Conservation (phyloP, 2,113 vertebrate genomes). For the Ploceus nigricollis region DNA sequence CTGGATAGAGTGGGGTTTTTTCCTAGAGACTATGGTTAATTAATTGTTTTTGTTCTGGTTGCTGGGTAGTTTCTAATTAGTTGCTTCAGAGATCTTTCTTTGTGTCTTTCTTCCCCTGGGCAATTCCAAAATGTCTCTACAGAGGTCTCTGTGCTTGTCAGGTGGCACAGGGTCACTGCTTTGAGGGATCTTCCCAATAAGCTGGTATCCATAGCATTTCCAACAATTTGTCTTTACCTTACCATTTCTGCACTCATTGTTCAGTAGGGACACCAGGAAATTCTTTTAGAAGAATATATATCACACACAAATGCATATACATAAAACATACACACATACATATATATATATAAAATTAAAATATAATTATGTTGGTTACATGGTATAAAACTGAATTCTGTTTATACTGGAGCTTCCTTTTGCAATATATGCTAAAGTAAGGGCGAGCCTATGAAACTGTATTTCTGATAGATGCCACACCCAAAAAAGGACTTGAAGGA, state of each 20-base stretch:
- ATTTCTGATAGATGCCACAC: neutral
- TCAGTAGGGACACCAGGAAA: neutral
- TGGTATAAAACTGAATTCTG: neutral
- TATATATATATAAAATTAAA: neutral
- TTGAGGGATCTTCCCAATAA: neutral
- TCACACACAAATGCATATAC: neutral
- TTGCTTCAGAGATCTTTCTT: neutral
- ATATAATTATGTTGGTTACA: neutral
- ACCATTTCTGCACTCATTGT: neutral
- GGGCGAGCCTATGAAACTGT: neutral
- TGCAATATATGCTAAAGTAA: neutral
- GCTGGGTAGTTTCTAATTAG: conserved; percentile 51
- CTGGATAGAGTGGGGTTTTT: neutral
- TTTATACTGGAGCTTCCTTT: neutral
- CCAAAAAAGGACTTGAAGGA: neutral
- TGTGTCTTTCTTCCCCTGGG: neutral
- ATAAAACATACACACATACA: neutral
- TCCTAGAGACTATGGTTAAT: conserved; percentile 36
- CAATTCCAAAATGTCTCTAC: neutral
- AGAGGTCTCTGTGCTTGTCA: neutral
- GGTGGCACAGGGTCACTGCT: neutral
- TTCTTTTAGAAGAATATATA: neutral
- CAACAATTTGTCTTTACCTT: neutral
- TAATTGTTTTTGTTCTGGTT: conserved; percentile 47
- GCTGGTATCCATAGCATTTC: neutral